phyloP scores from a whole-genome alignment of 2,113 vertebrate genomes.

The Enhydra lutris region DNA sequence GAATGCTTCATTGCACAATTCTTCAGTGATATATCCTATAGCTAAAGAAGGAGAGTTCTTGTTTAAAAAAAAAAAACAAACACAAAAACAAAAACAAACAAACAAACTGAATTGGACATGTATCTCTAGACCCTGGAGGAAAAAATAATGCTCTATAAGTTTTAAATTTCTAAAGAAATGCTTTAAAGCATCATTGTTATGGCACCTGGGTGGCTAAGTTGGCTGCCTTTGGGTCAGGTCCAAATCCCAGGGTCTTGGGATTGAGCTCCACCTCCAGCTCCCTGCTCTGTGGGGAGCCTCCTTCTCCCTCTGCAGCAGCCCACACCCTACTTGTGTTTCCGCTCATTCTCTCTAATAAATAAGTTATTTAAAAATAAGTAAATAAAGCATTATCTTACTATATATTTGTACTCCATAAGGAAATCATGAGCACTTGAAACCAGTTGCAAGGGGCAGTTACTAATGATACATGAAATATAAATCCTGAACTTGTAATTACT shows the following conservation, averaged over 20 bases:
- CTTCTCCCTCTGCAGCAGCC: not conserved
- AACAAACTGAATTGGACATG: not conserved
- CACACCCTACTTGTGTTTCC: not conserved
- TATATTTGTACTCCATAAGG: not conserved
- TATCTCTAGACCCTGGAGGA: not conserved
- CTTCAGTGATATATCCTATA: not conserved
- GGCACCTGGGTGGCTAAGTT: no score
- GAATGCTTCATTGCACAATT: not conserved
- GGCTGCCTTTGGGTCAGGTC: not conserved
- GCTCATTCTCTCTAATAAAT: not conserved
- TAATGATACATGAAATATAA: slow-evolving; percentile 61
- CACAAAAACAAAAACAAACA: not conserved
- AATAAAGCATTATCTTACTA: not conserved
- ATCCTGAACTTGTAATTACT: not conserved
- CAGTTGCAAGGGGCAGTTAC: not conserved
- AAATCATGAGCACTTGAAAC: not conserved
- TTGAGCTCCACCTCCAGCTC: not conserved
- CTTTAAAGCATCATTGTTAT: not conserved
- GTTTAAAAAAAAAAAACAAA: not conserved
- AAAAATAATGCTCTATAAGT: not conserved
- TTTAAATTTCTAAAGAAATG: slow-evolving; percentile 5
- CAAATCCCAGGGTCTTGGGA: not conserved
- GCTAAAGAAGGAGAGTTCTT: not conserved
- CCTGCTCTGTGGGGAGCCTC: not conserved
- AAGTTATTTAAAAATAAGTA: not conserved